These are phyloP conservation scores for Erannis defoliaria DNA, from an alignment of 2,888 invertebrate genomes.

Conservation along the genomic window DNA sequence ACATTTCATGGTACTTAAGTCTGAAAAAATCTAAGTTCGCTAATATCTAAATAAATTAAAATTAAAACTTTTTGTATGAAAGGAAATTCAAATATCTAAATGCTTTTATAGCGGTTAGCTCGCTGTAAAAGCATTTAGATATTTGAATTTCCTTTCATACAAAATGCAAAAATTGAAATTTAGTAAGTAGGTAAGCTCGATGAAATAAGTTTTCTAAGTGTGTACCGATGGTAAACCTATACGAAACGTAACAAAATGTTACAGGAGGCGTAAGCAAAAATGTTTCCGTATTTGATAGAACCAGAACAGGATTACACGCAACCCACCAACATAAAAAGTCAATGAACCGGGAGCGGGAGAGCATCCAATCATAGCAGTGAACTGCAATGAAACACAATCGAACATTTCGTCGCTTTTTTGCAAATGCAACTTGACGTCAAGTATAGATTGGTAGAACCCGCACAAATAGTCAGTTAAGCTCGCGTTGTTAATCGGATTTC, in stretches of 20 bases:
- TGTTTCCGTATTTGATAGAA: constrained; percentile 32
- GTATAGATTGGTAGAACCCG: constrained; percentile 54
- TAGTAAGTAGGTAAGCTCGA: constrained; percentile 7
- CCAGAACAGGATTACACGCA: constrained; percentile 27
- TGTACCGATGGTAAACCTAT: constrained; percentile 6
- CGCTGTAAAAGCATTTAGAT: no score
- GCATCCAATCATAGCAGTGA: constrained; percentile 38
- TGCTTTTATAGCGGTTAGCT: no score
- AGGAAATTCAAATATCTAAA: neutral
- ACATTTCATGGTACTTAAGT: no score
- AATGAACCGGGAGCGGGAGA: constrained; percentile 36
- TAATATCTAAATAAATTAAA: no score
- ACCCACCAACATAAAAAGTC: constrained; percentile 35
- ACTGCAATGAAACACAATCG: constrained; percentile 42
- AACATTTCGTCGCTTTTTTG: constrained; percentile 38
- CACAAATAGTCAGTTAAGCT: constrained; percentile 56
- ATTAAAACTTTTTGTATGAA: no score
- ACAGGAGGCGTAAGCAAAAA: constrained; percentile 27
- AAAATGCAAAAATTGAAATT: neutral
- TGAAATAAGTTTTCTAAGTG: no score
- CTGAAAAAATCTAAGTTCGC: no score
- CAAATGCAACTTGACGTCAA: constrained; percentile 48
- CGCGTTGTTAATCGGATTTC: constrained; percentile 63
- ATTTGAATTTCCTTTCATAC: neutral
- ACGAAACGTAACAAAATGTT: constrained; percentile 11